Conservation (phyloP, 2,888 invertebrate genomes). For the Ormyrus labotus region DNA sequence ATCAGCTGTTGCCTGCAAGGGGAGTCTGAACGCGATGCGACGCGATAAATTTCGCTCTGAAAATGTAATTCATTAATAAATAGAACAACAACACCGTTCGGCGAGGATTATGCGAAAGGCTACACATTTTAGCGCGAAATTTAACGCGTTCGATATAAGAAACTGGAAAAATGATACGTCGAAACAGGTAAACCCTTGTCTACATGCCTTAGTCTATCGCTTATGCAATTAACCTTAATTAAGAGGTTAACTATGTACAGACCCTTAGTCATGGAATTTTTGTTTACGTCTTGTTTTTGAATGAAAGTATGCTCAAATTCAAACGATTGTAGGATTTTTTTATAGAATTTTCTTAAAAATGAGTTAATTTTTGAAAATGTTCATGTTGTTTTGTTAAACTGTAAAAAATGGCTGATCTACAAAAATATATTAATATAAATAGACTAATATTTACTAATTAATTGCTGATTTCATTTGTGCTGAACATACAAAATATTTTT, state of each 20-base stretch:
- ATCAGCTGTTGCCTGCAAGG: constrained; percentile 30
- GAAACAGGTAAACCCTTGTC: constrained; percentile 52
- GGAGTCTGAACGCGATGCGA: no score
- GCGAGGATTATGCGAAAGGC: constrained; percentile 41
- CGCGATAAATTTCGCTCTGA: background rate
- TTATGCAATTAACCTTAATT: constrained; percentile 55
- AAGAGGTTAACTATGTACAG: background rate
- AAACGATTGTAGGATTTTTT: no score
- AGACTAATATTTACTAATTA: no score
- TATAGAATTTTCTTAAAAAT: background rate
- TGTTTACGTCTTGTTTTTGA: background rate
- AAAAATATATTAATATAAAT: no score
- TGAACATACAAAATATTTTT: no score
- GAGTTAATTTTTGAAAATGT: no score
- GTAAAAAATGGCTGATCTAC: no score
- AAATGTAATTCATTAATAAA: constrained; percentile 17
- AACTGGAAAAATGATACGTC: constrained; percentile 52
- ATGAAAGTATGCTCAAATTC: no score
- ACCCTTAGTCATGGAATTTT: background rate
- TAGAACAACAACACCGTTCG: background rate
- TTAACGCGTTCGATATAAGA: constrained; percentile 23
- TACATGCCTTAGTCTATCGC: constrained; percentile 12
- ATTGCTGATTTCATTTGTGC: no score
- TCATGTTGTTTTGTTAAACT: no score
- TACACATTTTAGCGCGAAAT: constrained; percentile 30